These are phyloP conservation scores for Dinothrombium tinctorium DNA, from an alignment of 1,140 invertebrate species.

Conservation along the genomic window DNA sequence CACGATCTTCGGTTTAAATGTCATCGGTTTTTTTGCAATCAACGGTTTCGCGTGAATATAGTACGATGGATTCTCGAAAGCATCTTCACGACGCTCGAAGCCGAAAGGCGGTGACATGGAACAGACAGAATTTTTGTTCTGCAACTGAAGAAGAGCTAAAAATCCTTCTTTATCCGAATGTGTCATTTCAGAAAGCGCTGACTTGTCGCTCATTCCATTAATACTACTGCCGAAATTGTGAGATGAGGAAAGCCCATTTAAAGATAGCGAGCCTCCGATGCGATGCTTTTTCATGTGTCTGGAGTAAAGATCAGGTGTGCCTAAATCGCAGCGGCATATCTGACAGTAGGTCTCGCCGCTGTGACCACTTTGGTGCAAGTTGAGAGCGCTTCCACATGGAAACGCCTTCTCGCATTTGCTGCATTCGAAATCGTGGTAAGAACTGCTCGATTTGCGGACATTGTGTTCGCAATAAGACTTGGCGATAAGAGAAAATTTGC, in stretches of 20 bases:
- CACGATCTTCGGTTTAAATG: neutral
- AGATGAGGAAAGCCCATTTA: neutral
- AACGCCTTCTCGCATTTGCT: slow-evolving; percentile 42
- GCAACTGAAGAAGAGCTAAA: slow-evolving; percentile 47
- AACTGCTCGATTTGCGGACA: slow-evolving; percentile 33
- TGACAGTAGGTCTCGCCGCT: neutral
- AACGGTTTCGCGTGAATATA: slow-evolving; percentile 13
- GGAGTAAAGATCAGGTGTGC: neutral
- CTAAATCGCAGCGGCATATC: slow-evolving; percentile 1
- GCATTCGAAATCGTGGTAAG: slow-evolving; percentile 39
- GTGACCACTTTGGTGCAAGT: slow-evolving; percentile 22
- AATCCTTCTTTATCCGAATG: slow-evolving; percentile 44
- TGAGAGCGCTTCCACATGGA: slow-evolving; percentile 40
- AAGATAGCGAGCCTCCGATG: neutral
- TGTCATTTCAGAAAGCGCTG: neutral
- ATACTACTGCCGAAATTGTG: too few species aligned
- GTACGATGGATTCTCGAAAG: slow-evolving; percentile 13
- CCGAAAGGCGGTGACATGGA: too few species aligned
- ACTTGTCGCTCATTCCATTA: too few species aligned
- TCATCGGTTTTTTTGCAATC: slow-evolving; percentile 30
- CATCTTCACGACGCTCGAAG: too few species aligned
- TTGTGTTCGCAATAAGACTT: slow-evolving; percentile 41
- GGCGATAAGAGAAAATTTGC: slow-evolving; percentile 50
- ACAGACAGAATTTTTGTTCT: slow-evolving; percentile 20
- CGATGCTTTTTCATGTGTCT: slow-evolving; percentile 3